These are phyloP conservation scores for Merodon equestris DNA, from an alignment of 2,888 invertebrate genomes.

Conservation along the genomic window DNA sequence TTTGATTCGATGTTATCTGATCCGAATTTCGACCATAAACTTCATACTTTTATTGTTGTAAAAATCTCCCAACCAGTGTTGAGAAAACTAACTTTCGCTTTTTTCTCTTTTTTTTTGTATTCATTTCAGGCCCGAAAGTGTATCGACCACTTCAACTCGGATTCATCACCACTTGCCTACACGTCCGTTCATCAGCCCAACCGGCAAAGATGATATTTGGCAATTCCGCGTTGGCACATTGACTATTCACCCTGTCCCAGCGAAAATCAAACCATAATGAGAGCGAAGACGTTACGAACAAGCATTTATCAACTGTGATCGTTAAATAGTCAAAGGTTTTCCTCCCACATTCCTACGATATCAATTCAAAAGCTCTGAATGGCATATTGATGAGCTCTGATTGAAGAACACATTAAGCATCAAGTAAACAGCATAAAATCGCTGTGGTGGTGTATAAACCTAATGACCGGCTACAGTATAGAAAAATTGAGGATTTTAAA, in stretches of 20 bases:
- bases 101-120: slow-evolving; percentile 33
- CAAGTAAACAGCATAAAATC: neutral
- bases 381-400: too few species aligned
- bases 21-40: neutral
- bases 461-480: slow-evolving; percentile 52
- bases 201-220: slow-evolving; percentile 25
- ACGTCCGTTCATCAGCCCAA: slow-evolving; percentile 18
- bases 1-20: neutral
- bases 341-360: too few species aligned
- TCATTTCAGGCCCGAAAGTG: slow-evolving; percentile 50
- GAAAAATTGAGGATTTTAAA: slow-evolving; percentile 48
- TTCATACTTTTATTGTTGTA: too few species aligned
- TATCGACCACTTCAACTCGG: slow-evolving; percentile 25
- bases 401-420: too few species aligned
- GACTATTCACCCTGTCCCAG: slow-evolving; percentile 24
- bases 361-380: slow-evolving; percentile 14
- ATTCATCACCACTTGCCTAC: slow-evolving; percentile 13
- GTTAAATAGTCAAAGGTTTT: slow-evolving; percentile 28
- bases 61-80: neutral
- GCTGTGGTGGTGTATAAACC: slow-evolving; percentile 38
- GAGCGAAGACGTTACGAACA: slow-evolving; percentile 16
- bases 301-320: slow-evolving; percentile 41
- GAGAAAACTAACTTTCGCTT: slow-evolving; percentile 57
- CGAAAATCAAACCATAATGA: neutral
- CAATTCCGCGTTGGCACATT: slow-evolving; percentile 50